A percentile compares a stretch with the other conserved stretches of the same genome.
These are phyloP conservation scores for Nemurella pictetii DNA, from an alignment of 2,888 invertebrate genomes.

Conservation along the genomic window DNA sequence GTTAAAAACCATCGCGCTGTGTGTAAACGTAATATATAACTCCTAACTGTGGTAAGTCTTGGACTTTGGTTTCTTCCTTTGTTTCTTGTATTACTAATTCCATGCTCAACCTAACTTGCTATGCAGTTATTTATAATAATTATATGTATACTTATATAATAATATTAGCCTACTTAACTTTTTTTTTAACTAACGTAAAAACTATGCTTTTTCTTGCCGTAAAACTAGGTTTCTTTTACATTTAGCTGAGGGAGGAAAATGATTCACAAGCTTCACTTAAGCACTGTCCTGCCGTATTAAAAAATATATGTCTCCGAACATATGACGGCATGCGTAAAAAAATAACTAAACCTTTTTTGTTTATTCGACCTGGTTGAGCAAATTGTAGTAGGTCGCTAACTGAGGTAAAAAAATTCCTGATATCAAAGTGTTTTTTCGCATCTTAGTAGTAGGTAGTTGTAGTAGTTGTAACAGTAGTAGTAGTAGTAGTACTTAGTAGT, in stretches of 20 bases:
- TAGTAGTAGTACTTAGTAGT: background rate
- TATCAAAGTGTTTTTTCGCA: background rate
- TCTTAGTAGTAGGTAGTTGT: background rate
- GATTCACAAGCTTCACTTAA: background rate
- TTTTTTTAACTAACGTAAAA: background rate
- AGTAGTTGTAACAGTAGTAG: background rate
- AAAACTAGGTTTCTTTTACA: background rate
- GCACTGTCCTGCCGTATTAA: conserved; percentile 18
- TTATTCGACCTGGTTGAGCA: conserved; percentile 11
- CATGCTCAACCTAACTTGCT: background rate
- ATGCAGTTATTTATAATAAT: background rate
- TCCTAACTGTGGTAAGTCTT: background rate
- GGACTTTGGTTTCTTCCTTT: background rate
- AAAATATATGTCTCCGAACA: conserved; percentile 14
- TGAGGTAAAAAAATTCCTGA: background rate
- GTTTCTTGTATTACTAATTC: background rate
- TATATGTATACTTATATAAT: background rate
- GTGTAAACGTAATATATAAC: background rate
- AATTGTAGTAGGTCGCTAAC: background rate
- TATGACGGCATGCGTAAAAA: conserved; percentile 3
- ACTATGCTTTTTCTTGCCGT: background rate
- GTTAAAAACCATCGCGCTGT: background rate
- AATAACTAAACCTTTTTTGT: conserved; percentile 13
- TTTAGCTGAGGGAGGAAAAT: background rate
- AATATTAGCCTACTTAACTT: background rate